Conservation (phyloP, 2,113 vertebrate genomes). For the Cervus canadensis region DNA sequence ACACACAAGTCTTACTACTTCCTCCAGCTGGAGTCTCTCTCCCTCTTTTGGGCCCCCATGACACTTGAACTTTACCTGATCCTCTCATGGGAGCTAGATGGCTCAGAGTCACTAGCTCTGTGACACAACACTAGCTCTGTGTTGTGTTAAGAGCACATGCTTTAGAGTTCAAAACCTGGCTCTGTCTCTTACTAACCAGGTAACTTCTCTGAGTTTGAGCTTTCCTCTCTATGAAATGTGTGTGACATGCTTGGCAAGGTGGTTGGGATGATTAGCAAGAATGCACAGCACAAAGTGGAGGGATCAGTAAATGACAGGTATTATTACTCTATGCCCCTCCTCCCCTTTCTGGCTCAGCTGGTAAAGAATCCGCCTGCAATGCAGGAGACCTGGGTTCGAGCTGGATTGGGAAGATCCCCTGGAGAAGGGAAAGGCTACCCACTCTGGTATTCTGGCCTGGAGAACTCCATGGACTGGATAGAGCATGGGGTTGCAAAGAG, state of each 20-base stretch:
- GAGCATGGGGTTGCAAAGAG: not conserved
- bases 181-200: not conserved
- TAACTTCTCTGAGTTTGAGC: not conserved
- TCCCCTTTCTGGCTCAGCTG: not conserved
- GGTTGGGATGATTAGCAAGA: not conserved
- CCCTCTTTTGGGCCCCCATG: not conserved
- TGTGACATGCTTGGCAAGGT: not conserved
- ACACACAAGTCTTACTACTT: not conserved
- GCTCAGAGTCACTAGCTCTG: not conserved
- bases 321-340: not conserved
- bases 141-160: not conserved
- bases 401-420: not conserved
- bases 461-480: not conserved
- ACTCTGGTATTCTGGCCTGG: not conserved
- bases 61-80: not conserved
- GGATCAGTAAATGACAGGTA: not conserved
- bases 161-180: not conserved
- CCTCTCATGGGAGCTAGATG: not conserved
- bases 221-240: not conserved
- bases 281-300: not conserved
- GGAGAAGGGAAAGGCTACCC: not conserved
- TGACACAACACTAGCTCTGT: too few species aligned
- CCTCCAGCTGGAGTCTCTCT: not conserved
- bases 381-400: not conserved
- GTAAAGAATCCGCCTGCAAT: not conserved